These are phyloP conservation scores for Brachionus koreanus DNA, from an alignment of 1,140 invertebrate genomes.

Conservation along the genomic window DNA sequence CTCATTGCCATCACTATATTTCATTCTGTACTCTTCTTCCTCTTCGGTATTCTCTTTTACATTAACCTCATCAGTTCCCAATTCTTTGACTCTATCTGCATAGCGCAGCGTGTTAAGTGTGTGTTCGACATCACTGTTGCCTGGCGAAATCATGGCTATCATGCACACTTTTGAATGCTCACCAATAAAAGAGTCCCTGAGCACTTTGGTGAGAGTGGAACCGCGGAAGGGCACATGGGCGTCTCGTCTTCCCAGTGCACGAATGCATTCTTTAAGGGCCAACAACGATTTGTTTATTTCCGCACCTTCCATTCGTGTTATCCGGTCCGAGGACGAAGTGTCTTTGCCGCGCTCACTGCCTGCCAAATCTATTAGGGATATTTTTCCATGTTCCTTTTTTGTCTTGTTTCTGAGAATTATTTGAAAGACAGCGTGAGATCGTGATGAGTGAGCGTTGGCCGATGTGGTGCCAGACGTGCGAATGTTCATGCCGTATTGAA, in stretches of 20 bases:
- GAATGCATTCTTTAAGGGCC: conserved; percentile 95
- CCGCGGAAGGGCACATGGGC: conserved; percentile 94
- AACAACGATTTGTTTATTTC: conserved; percentile 97
- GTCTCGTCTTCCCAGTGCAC: conserved; percentile 80
- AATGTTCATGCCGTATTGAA: conserved; percentile 65
- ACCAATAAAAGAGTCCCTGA: conserved; percentile 96
- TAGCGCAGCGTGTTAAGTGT: conserved; percentile 94
- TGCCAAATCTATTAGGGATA: conserved; percentile 85
- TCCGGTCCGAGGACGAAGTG: conserved; percentile 89
- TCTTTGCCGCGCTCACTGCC: conserved; percentile 92
- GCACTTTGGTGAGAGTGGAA: conserved; percentile 92
- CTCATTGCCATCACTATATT: conserved; percentile 30
- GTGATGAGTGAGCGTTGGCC: conserved; percentile 85
- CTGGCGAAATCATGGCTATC: conserved; percentile 98
- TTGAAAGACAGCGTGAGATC: conserved; percentile 91
- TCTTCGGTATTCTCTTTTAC: not conserved
- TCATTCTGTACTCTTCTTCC: not conserved
- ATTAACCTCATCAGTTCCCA: conserved; percentile 25
- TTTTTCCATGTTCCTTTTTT: conserved; percentile 79
- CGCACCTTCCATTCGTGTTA: conserved; percentile 94
- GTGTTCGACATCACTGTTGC: conserved; percentile 89
- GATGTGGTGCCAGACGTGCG: conserved; percentile 86
- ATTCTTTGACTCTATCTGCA: conserved; percentile 67
- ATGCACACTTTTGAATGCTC: conserved; percentile 97
- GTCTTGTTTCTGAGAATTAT: conserved; percentile 54